These are phyloP conservation scores for Coptotermes formosanus DNA, from an alignment of 1,140 invertebrate species.

Conservation along the genomic window DNA sequence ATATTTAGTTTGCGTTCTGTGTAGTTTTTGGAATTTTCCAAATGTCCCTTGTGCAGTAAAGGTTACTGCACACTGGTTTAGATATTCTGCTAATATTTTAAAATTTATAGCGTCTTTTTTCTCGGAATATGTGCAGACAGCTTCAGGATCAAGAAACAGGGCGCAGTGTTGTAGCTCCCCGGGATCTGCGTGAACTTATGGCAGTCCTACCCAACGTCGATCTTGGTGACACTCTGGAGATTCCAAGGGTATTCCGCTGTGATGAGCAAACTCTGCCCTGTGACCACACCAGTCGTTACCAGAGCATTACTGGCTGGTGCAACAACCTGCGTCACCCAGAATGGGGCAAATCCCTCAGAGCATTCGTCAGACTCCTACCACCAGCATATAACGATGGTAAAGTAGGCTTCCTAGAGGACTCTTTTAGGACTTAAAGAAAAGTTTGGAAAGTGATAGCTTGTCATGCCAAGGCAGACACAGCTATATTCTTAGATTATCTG, in stretches of 20 bases:
- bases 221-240: constrained; percentile 47
- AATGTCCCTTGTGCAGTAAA: too few relatives aligned
- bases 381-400: constrained; percentile 57
- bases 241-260: constrained; percentile 50
- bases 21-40: too few relatives aligned
- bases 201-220: constrained; percentile 51
- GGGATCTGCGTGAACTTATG: constrained; percentile 48
- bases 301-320: constrained; percentile 60
- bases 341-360: constrained; percentile 51
- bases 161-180: constrained; percentile 37
- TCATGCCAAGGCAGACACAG: too few relatives aligned
- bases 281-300: constrained; percentile 57
- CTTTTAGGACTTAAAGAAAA: constrained; percentile 34
- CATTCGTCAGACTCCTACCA: constrained; percentile 52
- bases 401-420: not conserved
- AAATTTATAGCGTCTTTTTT: too few relatives aligned
- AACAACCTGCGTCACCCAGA: constrained; percentile 57
- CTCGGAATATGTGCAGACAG: constrained; percentile 34
- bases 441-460: constrained; percentile 58
- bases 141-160: constrained; percentile 49
- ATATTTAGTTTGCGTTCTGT: too few relatives aligned
- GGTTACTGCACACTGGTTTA: too few relatives aligned
- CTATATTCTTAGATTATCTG: too few relatives aligned
- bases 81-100: too few relatives aligned
- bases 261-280: constrained; percentile 56